Evolutionary conservation across 2,888 invertebrate genomes (phyloP), one percentile per base, ranked within the genome.

Genomic region (Malacosoma neustria): DNA sequence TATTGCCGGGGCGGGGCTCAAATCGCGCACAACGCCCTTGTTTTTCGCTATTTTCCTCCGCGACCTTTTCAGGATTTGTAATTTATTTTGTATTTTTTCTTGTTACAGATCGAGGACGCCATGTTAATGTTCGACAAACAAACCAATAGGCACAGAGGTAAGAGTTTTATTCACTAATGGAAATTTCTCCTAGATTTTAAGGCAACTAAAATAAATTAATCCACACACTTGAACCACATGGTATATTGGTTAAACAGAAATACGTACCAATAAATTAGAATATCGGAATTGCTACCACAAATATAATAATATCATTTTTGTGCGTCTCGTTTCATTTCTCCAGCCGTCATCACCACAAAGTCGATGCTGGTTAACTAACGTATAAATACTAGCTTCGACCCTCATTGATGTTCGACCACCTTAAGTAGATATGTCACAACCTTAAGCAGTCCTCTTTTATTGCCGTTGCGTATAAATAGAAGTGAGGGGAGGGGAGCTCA

Each of bases 101-200:
- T 87, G 81, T 95, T 95, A 46, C 94, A 98, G 97, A 97, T 98
- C 81, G 98, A 98, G 87, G 98, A 98, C 84, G 98, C 99, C 66
- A 99, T 99, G 99, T 92, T 99, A 81, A 99, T 99, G 99, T 99
- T 99, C 88, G 99, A 99, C 89, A 99, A 99, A 91, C 97, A 98
- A 86, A 99, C 99, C 76, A 99, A 99, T 90, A 94, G 99, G 89
- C 99, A 99, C 90, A 94, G 99, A 95, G 96, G 96, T 96, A 85
- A 92, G n/a, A n/a, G n/a, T n/a, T n/a, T n/a, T n/a, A n/a, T n/a
- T n/a, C n/a, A n/a, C n/a, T n/a, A n/a, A n/a, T n/a, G n/a, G n/a
- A n/a, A n/a, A n/a, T n/a, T n/a, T n/a, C n/a, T n/a, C n/a, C n/a
- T n/a, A n/a, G n/a, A n/a, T n/a, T n/a, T n/a, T n/a, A n/a, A n/a